Percentiles rank a stretch among this genome's conserved stretches.
Conservation (phyloP, 2,113 vertebrate species). For the Dicaeum eximium region DNA sequence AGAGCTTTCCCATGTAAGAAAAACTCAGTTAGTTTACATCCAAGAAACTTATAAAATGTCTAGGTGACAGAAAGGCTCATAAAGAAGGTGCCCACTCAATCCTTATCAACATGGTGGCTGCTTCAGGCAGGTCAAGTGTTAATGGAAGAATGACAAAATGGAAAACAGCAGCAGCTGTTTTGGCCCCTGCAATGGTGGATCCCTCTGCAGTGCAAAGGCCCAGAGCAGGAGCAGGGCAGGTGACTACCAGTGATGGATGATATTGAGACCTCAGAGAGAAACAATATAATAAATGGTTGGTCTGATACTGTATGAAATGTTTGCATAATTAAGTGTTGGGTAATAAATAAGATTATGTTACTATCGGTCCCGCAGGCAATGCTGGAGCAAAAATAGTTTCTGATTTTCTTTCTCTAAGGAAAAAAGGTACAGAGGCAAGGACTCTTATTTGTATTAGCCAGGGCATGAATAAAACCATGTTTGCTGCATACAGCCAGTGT, state of each 20-base stretch:
- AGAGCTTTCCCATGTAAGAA: no score
- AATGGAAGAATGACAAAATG: background rate
- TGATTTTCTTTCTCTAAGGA: background rate
- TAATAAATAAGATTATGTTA: conserved; percentile 40
- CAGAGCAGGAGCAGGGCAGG: background rate
- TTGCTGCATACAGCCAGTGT: background rate
- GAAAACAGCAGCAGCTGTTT: background rate
- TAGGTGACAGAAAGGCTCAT: no score
- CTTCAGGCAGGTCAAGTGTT: background rate
- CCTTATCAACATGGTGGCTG: background rate
- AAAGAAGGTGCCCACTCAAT: background rate
- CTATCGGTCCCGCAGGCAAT: conserved; percentile 3
- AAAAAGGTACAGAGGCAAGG: background rate
- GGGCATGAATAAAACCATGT: background rate
- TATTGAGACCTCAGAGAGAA: background rate
- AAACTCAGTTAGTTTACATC: no score
- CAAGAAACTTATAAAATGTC: no score
- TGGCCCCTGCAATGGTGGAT: rapidly evolving
- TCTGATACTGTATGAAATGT: conserved; percentile 10
- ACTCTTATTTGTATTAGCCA: background rate
- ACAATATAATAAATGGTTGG: background rate
- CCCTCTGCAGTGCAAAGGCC: background rate
- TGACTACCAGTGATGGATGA: background rate
- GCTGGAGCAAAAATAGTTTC: background rate
- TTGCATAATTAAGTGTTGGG: background rate